Evolutionary conservation across 2,888 invertebrate genomes (phyloP).

Genomic region (Hyalella azteca): DNA sequence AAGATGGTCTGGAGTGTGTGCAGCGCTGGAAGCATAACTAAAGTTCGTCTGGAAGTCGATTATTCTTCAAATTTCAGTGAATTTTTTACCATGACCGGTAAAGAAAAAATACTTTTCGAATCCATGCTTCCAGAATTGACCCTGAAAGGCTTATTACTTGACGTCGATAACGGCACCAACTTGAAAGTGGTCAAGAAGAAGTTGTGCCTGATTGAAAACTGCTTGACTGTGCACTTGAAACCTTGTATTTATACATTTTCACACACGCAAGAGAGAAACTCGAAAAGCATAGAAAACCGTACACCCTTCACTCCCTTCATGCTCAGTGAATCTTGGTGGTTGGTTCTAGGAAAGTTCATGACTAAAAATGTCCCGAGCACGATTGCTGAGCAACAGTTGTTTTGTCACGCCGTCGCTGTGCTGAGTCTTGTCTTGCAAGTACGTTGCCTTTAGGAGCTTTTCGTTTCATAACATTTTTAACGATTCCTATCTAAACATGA

Average conservation of each 20-base stretch:
- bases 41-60: constrained; percentile 11
- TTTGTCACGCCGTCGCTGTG: background rate
- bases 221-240: background rate
- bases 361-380: background rate
- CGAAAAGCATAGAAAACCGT: background rate
- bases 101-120: background rate
- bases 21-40: background rate
- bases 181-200: background rate
- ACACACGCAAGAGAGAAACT: no score
- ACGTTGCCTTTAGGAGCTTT: no score
- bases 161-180: constrained; percentile 14
- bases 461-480: no score
- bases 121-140: background rate
- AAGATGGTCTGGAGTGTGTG: constrained; percentile 28
- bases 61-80: constrained; percentile 20
- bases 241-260: no score
- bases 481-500: no score
- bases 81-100: constrained; percentile 1
- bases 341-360: background rate
- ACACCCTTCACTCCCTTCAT: background rate
- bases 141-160: background rate
- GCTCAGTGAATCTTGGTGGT: constrained; percentile 2
- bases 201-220: constrained; percentile 22
- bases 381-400: constrained; percentile 9
- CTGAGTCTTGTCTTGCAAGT: background rate